These are phyloP conservation scores for Sebastes wilsoni DNA, from an alignment of 2,797 vertebrate genomes.

Conservation along the genomic window DNA sequence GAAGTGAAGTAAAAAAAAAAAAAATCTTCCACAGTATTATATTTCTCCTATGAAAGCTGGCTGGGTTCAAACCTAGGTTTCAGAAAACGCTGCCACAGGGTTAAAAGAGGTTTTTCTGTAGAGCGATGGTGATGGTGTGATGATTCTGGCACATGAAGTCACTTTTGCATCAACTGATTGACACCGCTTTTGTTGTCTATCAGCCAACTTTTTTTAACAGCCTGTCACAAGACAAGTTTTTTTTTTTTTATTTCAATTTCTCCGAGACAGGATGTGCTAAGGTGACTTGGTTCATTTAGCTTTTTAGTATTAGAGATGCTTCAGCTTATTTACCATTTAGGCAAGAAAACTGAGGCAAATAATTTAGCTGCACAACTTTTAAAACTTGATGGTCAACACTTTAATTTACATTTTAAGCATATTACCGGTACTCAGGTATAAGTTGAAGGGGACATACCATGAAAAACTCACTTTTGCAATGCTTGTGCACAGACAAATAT, in stretches of 20 bases:
- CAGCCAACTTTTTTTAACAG: constrained; percentile 10
- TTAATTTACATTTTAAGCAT: background rate
- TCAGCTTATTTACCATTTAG: background rate
- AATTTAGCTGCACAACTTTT: background rate
- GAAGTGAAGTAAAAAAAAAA: background rate
- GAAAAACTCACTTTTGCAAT: too few relatives aligned
- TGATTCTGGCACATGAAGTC: constrained; percentile 29
- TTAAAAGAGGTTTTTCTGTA: constrained; percentile 3
- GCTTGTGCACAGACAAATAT: background rate
- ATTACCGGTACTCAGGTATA: background rate
- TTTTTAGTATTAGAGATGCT: background rate
- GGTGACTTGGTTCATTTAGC: constrained; percentile 10
- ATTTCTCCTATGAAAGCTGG: background rate
- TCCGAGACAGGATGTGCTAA: background rate
- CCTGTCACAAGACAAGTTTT: background rate
- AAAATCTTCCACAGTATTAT: background rate
- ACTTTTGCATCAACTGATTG: constrained; percentile 33
- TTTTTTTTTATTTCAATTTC: background rate
- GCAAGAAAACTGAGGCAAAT: background rate
- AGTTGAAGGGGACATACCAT: background rate
- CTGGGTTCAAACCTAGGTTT: background rate
- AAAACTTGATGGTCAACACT: background rate
- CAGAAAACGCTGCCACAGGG: background rate
- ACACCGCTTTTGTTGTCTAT: constrained; percentile 30
- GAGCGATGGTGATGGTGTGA: constrained; percentile 1